Evolutionary conservation across 2,888 invertebrate genomes (phyloP).

Genomic region (Erpobdella octoculata): DNA sequence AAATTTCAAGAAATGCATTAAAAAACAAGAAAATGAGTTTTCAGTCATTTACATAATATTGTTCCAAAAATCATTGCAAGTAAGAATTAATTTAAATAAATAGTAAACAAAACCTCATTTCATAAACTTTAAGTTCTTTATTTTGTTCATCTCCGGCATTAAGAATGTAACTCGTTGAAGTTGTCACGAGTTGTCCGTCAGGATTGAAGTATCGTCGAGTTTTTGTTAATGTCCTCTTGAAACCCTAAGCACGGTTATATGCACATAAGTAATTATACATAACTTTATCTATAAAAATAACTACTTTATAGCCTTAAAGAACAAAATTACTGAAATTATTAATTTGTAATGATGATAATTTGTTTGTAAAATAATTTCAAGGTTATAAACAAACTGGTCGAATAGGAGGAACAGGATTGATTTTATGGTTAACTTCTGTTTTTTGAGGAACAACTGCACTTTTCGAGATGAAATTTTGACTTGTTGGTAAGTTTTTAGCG

Average conservation of each 20-base stretch:
- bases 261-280: not conserved
- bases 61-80: too few species aligned
- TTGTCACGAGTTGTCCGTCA: conserved; percentile 29
- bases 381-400: too few species aligned
- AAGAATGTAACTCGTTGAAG: conserved; percentile 15
- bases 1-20: not conserved
- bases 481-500: too few species aligned
- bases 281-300: too few species aligned
- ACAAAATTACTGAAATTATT: too few species aligned
- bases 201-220: conserved; percentile 23
- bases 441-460: too few species aligned
- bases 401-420: too few species aligned
- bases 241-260: conserved; percentile 11
- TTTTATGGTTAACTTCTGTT: too few species aligned
- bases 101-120: not conserved
- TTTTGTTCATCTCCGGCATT: conserved; percentile 18
- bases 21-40: not conserved
- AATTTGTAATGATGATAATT: too few species aligned
- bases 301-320: too few species aligned
- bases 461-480: too few species aligned
- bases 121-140: conserved; percentile 15
- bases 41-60: not conserved
- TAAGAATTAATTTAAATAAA: not conserved
- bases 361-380: too few species aligned
- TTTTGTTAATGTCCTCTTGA: conserved; percentile 31